Evolutionary conservation across 2,888 invertebrate species (phyloP), one percentile per base, ranked within the genome.

Genomic region (Isotomurus palustris): DNA sequence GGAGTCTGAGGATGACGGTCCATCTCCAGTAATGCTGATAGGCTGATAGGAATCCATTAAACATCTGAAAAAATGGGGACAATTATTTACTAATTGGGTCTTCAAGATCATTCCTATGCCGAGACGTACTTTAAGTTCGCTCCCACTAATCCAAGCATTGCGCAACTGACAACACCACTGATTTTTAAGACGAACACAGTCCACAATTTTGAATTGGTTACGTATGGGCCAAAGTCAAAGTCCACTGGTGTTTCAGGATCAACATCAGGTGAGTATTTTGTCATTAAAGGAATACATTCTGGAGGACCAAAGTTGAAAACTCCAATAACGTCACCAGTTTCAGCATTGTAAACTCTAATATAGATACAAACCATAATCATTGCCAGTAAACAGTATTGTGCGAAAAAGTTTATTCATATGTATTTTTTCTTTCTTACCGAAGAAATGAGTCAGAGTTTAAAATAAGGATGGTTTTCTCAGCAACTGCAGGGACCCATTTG

Each of bases 201-300:
- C 52, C 53, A 56, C 17, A 56, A 62, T 24, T 58, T 64, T 32
- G 62, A 58, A 36, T 58, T 58, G 27, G 66, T 60, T 0, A 64
- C 29, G 17, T 54, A 57, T 3, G 61, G 62, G 43, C 66, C 63
- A 44, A 64, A 54, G 24, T 64, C 64, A 43, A 67, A 64, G 48
- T 67, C 66, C 1, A 56, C 56, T 6, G 62, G 62, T 40, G 56
- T 54, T 52, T 66, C 60, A 24, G 53, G 56, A 27, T 66, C 55
- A 21, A 53, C 29, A 17, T 60, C 58, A 3, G 56, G 48, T 19
- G 53, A 41, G 47, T 53, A 62, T 17, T 53, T 32, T n/a, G 49
- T 53, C 2, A 58, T 32, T 25, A 62, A 54, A 2, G 62, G 62
- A n/a, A 62, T 50, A 22, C 27, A 17, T 3, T 12, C 21, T 2